Conservation (phyloP, 2,888 invertebrate genomes). For the Cataglyphis altisquamis region DNA sequence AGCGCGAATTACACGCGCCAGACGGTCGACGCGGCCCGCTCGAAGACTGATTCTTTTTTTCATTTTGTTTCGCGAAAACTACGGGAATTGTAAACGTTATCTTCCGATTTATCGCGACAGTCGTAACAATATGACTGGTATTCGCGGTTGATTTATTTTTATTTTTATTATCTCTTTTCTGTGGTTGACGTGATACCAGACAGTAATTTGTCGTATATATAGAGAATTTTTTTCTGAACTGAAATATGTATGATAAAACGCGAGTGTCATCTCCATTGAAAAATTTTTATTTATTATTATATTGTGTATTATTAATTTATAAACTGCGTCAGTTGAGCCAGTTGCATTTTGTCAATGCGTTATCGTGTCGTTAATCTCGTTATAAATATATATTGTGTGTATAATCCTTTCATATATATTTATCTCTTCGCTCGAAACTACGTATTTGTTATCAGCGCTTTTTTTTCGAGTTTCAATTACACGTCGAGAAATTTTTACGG, state of each 20-base stretch:
- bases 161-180: conserved; percentile 23
- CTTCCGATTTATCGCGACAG: conserved; percentile 41
- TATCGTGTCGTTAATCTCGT: not conserved
- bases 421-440: not conserved
- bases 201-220: conserved; percentile 5
- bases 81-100: conserved; percentile 43
- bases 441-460: not conserved
- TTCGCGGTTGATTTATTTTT: conserved; percentile 33
- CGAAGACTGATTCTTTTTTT: conserved; percentile 16
- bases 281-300: not conserved
- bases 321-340: not conserved
- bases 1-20: conserved; percentile 54
- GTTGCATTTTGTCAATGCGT: not conserved
- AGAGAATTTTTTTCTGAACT: not conserved
- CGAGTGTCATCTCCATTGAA: not conserved
- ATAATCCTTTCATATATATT: not conserved
- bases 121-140: conserved; percentile 9
- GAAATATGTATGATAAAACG: not conserved
- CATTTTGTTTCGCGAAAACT: conserved; percentile 1
- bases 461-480: not conserved
- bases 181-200: conserved; percentile 6
- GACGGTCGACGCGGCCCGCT: conserved; percentile 35
- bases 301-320: conserved; percentile 2
- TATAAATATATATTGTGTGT: not conserved
- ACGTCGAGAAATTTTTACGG: not conserved